Conservation (phyloP, 2,797 vertebrate genomes). For the Microchirus variegatus region DNA sequence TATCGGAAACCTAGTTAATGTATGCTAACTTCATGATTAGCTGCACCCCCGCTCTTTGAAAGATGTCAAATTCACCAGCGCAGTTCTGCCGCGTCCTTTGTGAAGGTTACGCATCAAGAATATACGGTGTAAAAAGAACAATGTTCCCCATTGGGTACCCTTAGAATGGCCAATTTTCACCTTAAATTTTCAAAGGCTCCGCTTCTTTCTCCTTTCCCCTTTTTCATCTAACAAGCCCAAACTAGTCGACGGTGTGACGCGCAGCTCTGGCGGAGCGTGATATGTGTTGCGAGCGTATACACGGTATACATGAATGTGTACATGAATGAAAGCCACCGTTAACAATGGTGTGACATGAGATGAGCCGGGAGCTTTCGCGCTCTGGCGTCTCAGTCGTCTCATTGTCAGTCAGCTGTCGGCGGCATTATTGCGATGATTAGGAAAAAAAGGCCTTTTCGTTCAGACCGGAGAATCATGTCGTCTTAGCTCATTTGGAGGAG, state of each 20-base stretch:
- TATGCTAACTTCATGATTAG: too few relatives aligned
- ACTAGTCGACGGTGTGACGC: conserved; percentile 16
- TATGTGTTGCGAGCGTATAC: neutral
- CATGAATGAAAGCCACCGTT: conserved; percentile 40
- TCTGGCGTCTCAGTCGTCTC: conserved; percentile 45
- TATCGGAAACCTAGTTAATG: too few relatives aligned
- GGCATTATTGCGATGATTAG: conserved; percentile 65
- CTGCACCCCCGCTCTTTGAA: too few relatives aligned
- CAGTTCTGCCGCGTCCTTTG: too few relatives aligned
- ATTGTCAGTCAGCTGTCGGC: conserved; percentile 71
- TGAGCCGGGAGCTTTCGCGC: conserved; percentile 48
- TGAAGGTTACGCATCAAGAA: too few relatives aligned
- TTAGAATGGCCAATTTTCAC: too few relatives aligned
- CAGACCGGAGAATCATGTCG: conserved; percentile 43
- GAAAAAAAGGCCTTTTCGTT: conserved; percentile 56
- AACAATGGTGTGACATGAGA: conserved; percentile 59
- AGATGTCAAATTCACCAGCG: too few relatives aligned
- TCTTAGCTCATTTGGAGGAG: conserved; percentile 38
- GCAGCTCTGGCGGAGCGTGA: conserved; percentile 8
- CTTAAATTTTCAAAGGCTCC: too few relatives aligned
- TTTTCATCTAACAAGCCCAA: conserved; percentile 8
- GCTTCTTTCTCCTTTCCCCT: conserved; percentile 3
- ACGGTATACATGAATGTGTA: neutral
- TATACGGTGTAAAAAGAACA: too few relatives aligned
- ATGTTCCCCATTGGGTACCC: too few relatives aligned